Evolutionary conservation across 1,140 invertebrate genomes (phyloP), one percentile per base, ranked within the genome.

Genomic region (Aphaenogaster rudis): DNA sequence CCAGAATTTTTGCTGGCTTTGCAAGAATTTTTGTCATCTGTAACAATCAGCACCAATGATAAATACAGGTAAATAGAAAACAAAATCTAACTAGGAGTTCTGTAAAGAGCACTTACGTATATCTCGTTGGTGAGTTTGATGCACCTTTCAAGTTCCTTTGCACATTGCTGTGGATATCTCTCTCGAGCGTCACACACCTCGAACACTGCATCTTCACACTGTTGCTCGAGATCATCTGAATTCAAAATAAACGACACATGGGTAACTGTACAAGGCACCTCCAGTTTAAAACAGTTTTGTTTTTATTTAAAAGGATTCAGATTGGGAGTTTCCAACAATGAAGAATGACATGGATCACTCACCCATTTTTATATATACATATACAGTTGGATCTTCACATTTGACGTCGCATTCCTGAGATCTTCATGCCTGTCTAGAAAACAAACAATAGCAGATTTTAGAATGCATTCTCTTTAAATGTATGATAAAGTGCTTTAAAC

Each of bases 131-230:
- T 88, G 3, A 94, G 79, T 50, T 77, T 71, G n/a, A 94, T 88
- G 15, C 79, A 92, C 45, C 88, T 91, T 9, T 77, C 79, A 13
- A 94, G 59, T 74, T 93, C 92, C 7, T 92, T 76, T 0, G 91
- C 91, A 85, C 94, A 95, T 64, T 67, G 86, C 9, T 61, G 11
- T 1, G 94, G 93, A 76, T 91, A 94, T 42, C 81, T 87, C 85
- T 94, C 93, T 72, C 94, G 67, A 39, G 90, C 88, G 66, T 93
- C 93, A 15, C 92, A 94, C 8, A 94, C 61, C 67, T 93, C 86
- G 61, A 92, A 93, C 0, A 94, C 28, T 1, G 86, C 91, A n/a
- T 95, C 90, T 63, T 94, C 93, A 36, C 92, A 94, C 39, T 93
- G 80, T 79, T 93, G 57, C 45, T 94, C 93, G 3, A 93, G 76